Evolutionary conservation across 2,888 invertebrate genomes (phyloP), one percentile per base, ranked within the genome.

Genomic region (Ceraclea dissimilis): DNA sequence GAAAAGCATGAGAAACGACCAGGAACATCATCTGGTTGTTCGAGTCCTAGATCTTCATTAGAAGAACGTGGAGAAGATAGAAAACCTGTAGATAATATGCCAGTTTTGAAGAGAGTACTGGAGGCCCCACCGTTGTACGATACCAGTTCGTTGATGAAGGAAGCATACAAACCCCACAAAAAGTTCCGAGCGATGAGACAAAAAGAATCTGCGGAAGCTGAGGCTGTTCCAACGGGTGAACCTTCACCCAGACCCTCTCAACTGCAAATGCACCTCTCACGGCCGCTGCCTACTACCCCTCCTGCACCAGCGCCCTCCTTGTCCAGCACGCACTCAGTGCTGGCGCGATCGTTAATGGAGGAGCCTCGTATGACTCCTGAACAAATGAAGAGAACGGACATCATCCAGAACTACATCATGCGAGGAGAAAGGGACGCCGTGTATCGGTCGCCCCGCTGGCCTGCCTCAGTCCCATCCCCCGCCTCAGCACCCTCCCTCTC

Each of bases 81-180:
- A 67, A 68, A 74, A 65, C 75, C 78, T 63, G 83, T 86, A 20
- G 90, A 90, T 69, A 93, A 93, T 67, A 94, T 94, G 93, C 93
- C 94, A 2, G 93, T 94, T 64, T 75, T 95, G 65, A 94, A 94
- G 71, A 83, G 93, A 52, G 94, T 93, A 2, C 79, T 95, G 18
- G 92, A 94, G 70, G 93, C 94, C 1, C 94, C 94, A 1, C 94
- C 93, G 0, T 75, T 93, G 6, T 91, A 93, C 72, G 92, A 93
- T 69, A 91, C 93, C 55, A 89, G 90, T 68, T 87, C 90, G 1
- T 74, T 94, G 56, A 93, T 94, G 93, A 93, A 93, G 70, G 93
- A 93, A 73, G 93, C 93, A 16, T 94, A 94, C 77, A 92, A 93
- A 70, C 93, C 93, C 60, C 94, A 94, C 79, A 94, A 94, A 74